A percentile compares a stretch with the other conserved stretches of the same genome.
These are phyloP conservation scores for Neomonachus schauinslandi DNA, from an alignment of 2,113 vertebrate genomes.

Conservation along the genomic window DNA sequence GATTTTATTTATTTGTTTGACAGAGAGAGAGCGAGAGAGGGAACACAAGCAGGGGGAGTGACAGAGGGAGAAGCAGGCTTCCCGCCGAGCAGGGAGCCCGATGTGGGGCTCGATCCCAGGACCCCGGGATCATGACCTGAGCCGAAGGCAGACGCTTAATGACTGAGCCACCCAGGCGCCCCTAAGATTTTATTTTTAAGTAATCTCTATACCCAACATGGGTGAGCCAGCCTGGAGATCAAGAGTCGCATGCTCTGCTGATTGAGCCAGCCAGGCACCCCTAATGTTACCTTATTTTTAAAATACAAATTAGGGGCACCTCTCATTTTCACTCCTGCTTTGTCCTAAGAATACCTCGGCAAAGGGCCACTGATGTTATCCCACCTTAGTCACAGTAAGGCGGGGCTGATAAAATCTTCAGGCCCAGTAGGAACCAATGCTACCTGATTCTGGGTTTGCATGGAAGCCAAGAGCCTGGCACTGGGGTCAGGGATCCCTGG, in stretches of 20 bases:
- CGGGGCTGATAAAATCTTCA: not conserved
- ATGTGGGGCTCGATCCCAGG: not conserved
- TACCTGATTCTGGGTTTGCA: not conserved
- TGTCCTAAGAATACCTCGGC: not conserved
- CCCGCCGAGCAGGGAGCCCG: not conserved
- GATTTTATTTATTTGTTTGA: not conserved
- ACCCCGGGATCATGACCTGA: not conserved
- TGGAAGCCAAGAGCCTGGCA: not conserved
- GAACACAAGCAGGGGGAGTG: not conserved
- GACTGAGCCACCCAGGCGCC: not conserved
- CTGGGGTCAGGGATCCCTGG: not conserved
- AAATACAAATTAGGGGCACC: not conserved
- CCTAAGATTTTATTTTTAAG: not conserved
- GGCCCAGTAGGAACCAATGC: not conserved
- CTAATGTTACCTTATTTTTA: not conserved
- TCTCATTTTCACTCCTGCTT: not conserved
- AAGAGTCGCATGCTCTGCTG: not conserved
- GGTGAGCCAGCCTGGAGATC: not conserved
- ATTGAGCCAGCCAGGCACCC: not conserved
- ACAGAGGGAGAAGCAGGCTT: not conserved
- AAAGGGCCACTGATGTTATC: not conserved
- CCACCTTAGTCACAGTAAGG: not conserved
- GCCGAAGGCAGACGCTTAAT: not conserved
- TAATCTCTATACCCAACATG: not conserved
- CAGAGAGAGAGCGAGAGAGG: not conserved